phyloP scores from a whole-genome alignment of 2,888 invertebrate genomes.

The Resseliella maxima region DNA sequence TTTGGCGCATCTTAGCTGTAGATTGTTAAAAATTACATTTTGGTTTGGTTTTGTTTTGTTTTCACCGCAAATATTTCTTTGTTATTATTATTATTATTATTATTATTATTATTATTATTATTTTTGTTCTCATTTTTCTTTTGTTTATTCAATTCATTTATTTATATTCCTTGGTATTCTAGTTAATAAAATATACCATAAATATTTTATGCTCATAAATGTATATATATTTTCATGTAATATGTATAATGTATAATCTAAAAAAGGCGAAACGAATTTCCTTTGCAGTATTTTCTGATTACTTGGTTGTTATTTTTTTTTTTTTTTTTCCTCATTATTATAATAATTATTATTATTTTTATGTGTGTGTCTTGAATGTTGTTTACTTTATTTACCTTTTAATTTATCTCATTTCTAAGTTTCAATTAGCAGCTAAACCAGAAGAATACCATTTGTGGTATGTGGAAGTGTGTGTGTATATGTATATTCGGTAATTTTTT shows the following conservation, averaged over 20 bases:
- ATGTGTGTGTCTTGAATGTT: too few relatives aligned
- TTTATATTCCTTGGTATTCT: constrained; percentile 6
- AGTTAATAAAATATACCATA: constrained; percentile 33
- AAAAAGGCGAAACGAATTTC: constrained; percentile 51
- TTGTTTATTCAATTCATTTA: too few relatives aligned
- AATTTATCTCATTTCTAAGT: background rate
- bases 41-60: constrained; percentile 52
- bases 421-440: constrained; percentile 33
- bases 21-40: constrained; percentile 56
- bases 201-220: constrained; percentile 53
- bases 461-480: background rate
- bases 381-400: background rate
- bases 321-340: background rate
- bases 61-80: constrained; percentile 56
- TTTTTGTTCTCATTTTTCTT: too few relatives aligned
- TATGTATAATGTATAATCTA: constrained; percentile 53
- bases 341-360: too few relatives aligned
- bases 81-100: constrained; percentile 57
- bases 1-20: constrained; percentile 60
- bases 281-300: constrained; percentile 32
- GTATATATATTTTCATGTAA: constrained; percentile 49
- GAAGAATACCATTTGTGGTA: background rate
- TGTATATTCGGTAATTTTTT: background rate
- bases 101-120: constrained; percentile 58
- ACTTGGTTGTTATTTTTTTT: background rate